phyloP scores from a whole-genome alignment of 2,113 vertebrate species.

The Tamias sibiricus region DNA sequence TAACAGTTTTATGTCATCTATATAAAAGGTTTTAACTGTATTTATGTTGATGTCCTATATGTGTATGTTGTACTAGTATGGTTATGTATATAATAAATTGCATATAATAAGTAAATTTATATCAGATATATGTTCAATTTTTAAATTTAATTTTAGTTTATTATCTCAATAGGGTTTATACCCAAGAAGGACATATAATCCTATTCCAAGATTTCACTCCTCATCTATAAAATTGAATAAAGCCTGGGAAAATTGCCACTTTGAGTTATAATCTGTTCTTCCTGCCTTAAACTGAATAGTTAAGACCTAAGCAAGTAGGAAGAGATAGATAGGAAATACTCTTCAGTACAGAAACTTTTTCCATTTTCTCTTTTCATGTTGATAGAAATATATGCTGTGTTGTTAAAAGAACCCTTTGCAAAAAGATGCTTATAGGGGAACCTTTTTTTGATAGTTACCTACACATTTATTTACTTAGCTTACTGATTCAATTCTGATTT shows the following conservation, averaged over 20 bases:
- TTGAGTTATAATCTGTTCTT: background rate
- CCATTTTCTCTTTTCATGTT: background rate
- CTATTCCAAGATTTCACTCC: background rate
- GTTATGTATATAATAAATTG: background rate
- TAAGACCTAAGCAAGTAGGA: background rate
- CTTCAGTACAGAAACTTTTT: background rate
- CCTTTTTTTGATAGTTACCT: background rate
- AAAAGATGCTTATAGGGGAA: background rate
- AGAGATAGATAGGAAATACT: background rate
- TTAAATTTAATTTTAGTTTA: background rate
- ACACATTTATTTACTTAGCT: background rate
- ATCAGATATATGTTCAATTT: background rate
- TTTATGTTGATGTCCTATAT: background rate
- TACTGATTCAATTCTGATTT: background rate
- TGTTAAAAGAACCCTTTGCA: background rate
- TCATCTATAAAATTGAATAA: conserved; percentile 20
- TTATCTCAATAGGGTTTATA: background rate
- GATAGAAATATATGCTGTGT: background rate
- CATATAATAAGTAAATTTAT: background rate
- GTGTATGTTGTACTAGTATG: background rate
- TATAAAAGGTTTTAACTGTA: background rate
- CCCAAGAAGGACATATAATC: background rate
- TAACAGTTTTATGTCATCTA: conserved; percentile 31
- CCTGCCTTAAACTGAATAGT: background rate
- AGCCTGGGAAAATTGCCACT: background rate